Conservation (phyloP, 2,797 vertebrate genomes). For the Dendrocincla tyrannina region DNA sequence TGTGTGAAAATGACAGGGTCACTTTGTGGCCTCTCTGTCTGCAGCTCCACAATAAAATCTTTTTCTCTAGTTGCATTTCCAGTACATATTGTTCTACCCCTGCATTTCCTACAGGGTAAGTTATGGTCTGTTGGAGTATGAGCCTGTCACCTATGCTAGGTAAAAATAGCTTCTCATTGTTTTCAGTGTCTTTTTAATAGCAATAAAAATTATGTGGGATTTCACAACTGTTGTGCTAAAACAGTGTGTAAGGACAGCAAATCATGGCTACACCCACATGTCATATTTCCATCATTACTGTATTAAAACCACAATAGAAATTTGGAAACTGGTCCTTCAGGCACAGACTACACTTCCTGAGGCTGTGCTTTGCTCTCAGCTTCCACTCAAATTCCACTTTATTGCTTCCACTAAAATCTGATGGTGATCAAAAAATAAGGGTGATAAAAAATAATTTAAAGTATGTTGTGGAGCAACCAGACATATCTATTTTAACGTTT, state of each 20-base stretch:
- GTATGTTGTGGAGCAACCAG: fast-evolving
- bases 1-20: background rate
- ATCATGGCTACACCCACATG: background rate
- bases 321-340: background rate
- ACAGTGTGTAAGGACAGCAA: background rate
- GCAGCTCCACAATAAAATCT: background rate
- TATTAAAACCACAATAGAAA: background rate
- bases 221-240: background rate
- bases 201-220: background rate
- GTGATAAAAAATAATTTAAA: background rate
- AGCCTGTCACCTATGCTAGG: background rate
- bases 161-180: background rate
- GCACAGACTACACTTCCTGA: background rate
- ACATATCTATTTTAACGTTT: background rate
- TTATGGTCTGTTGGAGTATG: fast-evolving
- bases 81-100: background rate
- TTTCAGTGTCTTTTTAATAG: background rate
- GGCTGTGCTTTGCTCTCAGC: background rate
- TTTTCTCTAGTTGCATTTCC: background rate
- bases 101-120: background rate
- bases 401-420: background rate
- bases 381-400: background rate
- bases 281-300: background rate
- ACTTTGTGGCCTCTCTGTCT: background rate
- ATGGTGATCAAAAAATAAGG: background rate